A percentile compares a stretch with the other conserved stretches of the same genome.
These are phyloP conservation scores for Pterostichus niger DNA, from an alignment of 2,888 invertebrate species.

Conservation along the genomic window DNA sequence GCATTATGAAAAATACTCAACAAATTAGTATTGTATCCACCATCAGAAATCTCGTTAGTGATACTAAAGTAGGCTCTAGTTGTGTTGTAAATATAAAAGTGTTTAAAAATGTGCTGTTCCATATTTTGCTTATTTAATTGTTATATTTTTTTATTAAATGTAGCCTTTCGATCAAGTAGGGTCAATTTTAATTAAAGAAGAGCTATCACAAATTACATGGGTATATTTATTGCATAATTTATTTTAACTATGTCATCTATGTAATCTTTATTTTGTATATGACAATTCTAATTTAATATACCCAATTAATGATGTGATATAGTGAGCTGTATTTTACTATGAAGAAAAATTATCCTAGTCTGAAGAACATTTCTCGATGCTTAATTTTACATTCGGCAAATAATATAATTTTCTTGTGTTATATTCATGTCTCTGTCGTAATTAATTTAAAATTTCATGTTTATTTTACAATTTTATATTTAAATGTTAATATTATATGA, in stretches of 20 bases:
- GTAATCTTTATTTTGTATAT: constrained; percentile 19
- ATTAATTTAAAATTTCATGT: constrained; percentile 56
- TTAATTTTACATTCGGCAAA: constrained; percentile 38
- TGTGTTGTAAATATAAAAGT: constrained; percentile 62
- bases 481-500: constrained; percentile 65
- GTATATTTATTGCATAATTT: constrained; percentile 22
- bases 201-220: constrained; percentile 43
- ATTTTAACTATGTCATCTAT: constrained; percentile 8
- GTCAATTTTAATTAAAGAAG: constrained; percentile 53
- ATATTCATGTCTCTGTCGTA: constrained; percentile 50
- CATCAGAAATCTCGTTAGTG: constrained; percentile 57
- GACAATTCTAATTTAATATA: constrained; percentile 42
- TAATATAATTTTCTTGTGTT: constrained; percentile 56
- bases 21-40: constrained; percentile 31
- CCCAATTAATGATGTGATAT: constrained; percentile 32
- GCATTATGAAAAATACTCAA: constrained; percentile 37
- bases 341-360: constrained; percentile 60
- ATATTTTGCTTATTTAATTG: constrained; percentile 59
- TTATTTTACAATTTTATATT: constrained; percentile 64
- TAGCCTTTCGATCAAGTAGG: constrained; percentile 53
- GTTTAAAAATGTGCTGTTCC: constrained; percentile 63
- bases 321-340: constrained; percentile 61
- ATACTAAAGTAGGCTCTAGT: constrained; percentile 57
- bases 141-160: constrained; percentile 62
- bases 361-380: constrained; percentile 42